Evolutionary conservation across 2,113 vertebrate species (phyloP), one percentile per base, ranked within the genome.

Genomic region (Hirundichthys speculiger): DNA sequence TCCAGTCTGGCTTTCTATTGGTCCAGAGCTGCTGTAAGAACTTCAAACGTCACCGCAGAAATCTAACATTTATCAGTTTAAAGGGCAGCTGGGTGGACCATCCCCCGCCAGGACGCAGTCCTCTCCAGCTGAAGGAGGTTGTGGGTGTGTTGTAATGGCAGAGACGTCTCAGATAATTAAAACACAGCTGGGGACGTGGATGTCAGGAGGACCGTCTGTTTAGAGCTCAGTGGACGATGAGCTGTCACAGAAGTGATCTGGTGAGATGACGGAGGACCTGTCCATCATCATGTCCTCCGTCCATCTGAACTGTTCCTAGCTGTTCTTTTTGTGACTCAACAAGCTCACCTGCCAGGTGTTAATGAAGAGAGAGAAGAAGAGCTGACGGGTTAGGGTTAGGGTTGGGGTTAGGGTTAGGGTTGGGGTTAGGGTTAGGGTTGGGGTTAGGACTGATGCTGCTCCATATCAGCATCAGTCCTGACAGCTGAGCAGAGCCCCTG

Each of bases 41-140:
- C 24, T 49, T 22, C 6, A 57, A 64, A 55, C 38, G 25, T 63
- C 24, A 62, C 43, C 43, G 16, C 40, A 74, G 43, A 52, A 62
- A 11, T 42, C 19, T n/a, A 16, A 1, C 12, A 60, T 85, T 80
- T 41, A 59, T 85, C 57, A 74, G 62, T 50, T 69, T 20, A 53
- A 85, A 86, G 73, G 82, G 60, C 75, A 40, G 50, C 62, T 69
- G 48, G 41, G 58, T 74, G 73, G 66, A 67, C 45, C 54, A 47
- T 73, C 64, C 47, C 24, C 39, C 25, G 49, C 61, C 19, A 49
- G 21, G 63, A 75, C 53, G 50, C 52, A 27, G 39, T 40, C 45
- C 34, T 64, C 64, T 82, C 79, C 54, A 83, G 83, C 65, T 42
- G 69, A 84, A 76, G 21, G 20, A 24, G 34, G 38, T 54, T 43